Percentiles rank a stretch among this genome's conserved stretches.
Evolutionary conservation across 2,113 vertebrate species (phyloP).

Genomic region (Choloepus hoffmanni): DNA sequence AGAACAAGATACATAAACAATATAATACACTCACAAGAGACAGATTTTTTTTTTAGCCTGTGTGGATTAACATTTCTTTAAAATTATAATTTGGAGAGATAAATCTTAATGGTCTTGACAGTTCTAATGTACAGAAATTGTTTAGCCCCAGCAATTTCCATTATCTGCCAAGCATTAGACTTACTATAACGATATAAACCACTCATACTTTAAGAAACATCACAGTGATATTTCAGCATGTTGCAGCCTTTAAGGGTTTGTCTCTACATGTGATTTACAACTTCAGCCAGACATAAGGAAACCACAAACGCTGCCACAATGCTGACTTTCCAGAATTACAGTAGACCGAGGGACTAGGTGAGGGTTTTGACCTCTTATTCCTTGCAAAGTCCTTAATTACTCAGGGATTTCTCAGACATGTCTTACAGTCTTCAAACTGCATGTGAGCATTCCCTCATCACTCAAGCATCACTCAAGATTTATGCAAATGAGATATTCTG

Average conservation of each 20-base stretch:
- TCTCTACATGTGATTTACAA: slow-evolving; percentile 60
- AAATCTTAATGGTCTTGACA: neutral
- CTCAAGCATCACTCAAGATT: slow-evolving; percentile 79
- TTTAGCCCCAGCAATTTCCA: neutral
- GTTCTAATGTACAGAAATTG: neutral
- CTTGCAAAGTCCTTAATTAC: slow-evolving; percentile 68
- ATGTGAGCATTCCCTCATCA: slow-evolving; percentile 68
- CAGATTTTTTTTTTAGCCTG: slow-evolving; percentile 37
- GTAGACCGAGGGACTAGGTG: neutral
- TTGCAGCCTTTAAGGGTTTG: neutral
- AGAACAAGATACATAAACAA: neutral
- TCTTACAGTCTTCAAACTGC: slow-evolving; percentile 69
- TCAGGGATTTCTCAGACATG: slow-evolving; percentile 77
- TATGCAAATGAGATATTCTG: slow-evolving; percentile 83
- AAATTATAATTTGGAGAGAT: slow-evolving; percentile 61
- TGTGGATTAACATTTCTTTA: slow-evolving; percentile 52
- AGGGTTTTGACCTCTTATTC: slow-evolving; percentile 52
- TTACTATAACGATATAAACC: slow-evolving; percentile 35
- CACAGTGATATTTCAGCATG: slow-evolving; percentile 3
- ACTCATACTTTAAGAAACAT: slow-evolving; percentile 50
- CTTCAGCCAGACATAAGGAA: slow-evolving; percentile 40
- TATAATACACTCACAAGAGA: neutral
- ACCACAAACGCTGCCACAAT: neutral
- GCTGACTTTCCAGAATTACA: slow-evolving; percentile 14
- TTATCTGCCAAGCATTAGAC: neutral